A percentile compares a stretch with the other conserved stretches of the same genome.
Conservation (phyloP, 2,113 vertebrate genomes). For the Oenanthe oenanthe region DNA sequence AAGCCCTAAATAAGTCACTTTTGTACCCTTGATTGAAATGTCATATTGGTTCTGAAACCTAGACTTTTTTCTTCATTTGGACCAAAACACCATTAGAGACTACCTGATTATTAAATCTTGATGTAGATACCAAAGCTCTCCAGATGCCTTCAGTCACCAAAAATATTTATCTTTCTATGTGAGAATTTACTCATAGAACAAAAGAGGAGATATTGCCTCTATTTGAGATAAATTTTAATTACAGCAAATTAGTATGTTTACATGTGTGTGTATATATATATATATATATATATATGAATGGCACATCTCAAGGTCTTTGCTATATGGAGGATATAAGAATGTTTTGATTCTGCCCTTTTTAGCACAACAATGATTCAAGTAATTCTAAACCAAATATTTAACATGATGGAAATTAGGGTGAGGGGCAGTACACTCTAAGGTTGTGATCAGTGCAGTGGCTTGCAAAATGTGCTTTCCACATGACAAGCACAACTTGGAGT, state of each 20-base stretch:
- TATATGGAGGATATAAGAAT: background rate
- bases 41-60: background rate
- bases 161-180: background rate
- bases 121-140: background rate
- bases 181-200: background rate
- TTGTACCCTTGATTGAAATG: background rate
- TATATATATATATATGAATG: too few relatives aligned
- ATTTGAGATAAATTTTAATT: background rate
- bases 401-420: rapidly evolving
- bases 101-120: background rate
- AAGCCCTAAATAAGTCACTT: background rate
- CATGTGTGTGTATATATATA: too few relatives aligned
- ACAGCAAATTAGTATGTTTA: background rate
- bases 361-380: background rate
- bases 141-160: background rate
- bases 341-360: background rate
- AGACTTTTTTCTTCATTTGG: background rate
- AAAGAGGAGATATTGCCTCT: background rate
- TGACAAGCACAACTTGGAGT: background rate
- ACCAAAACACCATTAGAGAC: background rate
- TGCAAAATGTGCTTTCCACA: background rate
- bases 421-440: background rate
- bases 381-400: background rate
- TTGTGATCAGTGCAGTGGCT: background rate
- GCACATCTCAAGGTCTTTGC: background rate